Evolutionary conservation across 2,113 vertebrate genomes (phyloP).

Genomic region (Opisthocomus hoazin): DNA sequence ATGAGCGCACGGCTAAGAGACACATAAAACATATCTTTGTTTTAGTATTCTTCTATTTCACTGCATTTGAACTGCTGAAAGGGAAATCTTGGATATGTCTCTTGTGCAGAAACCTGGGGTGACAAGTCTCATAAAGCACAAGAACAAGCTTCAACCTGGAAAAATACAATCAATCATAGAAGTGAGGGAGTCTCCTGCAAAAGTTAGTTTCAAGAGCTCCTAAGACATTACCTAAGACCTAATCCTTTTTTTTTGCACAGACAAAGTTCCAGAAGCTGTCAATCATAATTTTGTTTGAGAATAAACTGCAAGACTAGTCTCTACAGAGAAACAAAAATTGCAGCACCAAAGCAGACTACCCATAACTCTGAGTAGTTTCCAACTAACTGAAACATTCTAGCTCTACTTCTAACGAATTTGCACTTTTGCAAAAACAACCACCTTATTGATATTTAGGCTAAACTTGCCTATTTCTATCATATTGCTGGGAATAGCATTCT

Average conservation of each 20-base stretch:
- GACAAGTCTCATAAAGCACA: not conserved
- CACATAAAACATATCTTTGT: not conserved
- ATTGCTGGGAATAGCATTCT: not conserved
- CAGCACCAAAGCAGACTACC: not conserved
- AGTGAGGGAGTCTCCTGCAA: not conserved
- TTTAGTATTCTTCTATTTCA: slow-evolving; percentile 2
- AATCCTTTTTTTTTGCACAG: not conserved
- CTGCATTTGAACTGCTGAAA: not conserved
- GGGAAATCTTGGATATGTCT: not conserved
- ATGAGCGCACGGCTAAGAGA: not conserved
- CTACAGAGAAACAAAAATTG: not conserved
- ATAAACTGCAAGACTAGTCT: not conserved
- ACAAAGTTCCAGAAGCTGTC: not conserved
- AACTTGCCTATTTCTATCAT: not conserved
- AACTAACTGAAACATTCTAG: not conserved
- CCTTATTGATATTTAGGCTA: not conserved
- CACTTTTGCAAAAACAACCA: not conserved
- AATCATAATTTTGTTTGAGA: not conserved
- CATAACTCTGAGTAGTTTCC: not conserved
- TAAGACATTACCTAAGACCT: not conserved
- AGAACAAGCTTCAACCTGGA: not conserved
- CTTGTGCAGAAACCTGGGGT: not conserved
- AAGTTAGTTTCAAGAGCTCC: not conserved
- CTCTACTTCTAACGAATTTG: not conserved
- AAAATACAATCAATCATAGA: not conserved